phyloP scores from a whole-genome alignment of 2,888 invertebrate genomes.

The Lacanobia oleracea region DNA sequence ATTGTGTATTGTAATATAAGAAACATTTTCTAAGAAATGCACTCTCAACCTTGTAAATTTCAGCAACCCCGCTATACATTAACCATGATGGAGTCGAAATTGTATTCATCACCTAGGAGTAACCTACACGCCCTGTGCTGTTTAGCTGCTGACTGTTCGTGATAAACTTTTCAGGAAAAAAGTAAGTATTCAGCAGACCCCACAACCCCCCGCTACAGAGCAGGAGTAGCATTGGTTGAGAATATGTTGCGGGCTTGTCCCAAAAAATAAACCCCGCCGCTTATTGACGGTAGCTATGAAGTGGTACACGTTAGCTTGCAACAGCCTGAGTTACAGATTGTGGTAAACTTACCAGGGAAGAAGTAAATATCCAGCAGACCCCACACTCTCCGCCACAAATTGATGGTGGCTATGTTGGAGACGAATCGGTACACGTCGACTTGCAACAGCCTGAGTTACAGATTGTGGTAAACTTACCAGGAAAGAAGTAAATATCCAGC shows the following conservation, averaged over 20 bases:
- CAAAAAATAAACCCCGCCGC: too few relatives aligned
- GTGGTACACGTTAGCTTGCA: background rate
- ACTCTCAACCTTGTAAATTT: too few relatives aligned
- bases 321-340: too few relatives aligned
- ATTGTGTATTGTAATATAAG: too few relatives aligned
- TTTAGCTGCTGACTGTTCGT: constrained; percentile 90
- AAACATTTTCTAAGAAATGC: too few relatives aligned
- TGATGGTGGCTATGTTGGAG: background rate
- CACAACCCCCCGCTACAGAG: too few relatives aligned
- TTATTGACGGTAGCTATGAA: background rate
- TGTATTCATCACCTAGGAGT: constrained; percentile 92
- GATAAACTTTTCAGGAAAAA: background rate
- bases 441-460: too few relatives aligned
- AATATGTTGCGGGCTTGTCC: too few relatives aligned
- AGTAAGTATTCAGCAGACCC: background rate
- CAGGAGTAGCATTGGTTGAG: too few relatives aligned
- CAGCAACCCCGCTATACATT: constrained; percentile 95
- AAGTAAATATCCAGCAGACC: constrained; percentile 94
- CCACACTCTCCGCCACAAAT: constrained; percentile 96
- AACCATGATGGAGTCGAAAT: constrained; percentile 92
- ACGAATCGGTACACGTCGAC: background rate
- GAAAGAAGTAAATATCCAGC: constrained; percentile 94
- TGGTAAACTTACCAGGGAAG: constrained; percentile 92
- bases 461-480: constrained; percentile 90
- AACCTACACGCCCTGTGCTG: constrained; percentile 92